These are phyloP conservation scores for Capra hircus DNA, from an alignment of 2,113 vertebrate genomes.

Conservation along the genomic window DNA sequence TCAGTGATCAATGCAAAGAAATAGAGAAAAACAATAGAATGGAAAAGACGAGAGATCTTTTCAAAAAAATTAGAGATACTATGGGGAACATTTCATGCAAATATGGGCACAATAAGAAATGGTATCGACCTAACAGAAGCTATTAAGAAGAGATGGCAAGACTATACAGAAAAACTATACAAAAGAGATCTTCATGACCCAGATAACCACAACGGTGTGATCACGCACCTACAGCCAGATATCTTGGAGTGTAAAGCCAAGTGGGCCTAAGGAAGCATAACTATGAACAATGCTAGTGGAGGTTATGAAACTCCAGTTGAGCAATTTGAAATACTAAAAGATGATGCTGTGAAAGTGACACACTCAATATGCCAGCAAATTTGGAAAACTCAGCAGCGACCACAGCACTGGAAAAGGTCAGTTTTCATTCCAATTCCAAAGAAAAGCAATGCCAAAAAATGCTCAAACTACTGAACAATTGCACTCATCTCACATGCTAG, in stretches of 20 bases:
- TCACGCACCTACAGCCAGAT: not conserved
- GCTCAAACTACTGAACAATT: not conserved
- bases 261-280: not conserved
- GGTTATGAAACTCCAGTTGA: not conserved
- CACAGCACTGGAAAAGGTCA: not conserved
- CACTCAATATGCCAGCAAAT: not conserved
- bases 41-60: not conserved
- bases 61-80: not conserved
- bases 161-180: not conserved
- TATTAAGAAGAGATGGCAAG: not conserved
- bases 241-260: not conserved
- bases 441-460: not conserved
- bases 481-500: not conserved
- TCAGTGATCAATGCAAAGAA: not conserved
- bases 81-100: not conserved
- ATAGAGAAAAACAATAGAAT: not conserved
- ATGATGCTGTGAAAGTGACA: not conserved
- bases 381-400: not conserved
- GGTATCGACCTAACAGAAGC: not conserved
- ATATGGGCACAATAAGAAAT: not conserved
- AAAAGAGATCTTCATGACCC: not conserved
- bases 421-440: not conserved
- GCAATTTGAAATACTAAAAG: not conserved
- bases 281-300: not conserved
- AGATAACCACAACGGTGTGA: not conserved